Conservation (phyloP, 2,113 vertebrate species). For the Halcyon malimbica region DNA sequence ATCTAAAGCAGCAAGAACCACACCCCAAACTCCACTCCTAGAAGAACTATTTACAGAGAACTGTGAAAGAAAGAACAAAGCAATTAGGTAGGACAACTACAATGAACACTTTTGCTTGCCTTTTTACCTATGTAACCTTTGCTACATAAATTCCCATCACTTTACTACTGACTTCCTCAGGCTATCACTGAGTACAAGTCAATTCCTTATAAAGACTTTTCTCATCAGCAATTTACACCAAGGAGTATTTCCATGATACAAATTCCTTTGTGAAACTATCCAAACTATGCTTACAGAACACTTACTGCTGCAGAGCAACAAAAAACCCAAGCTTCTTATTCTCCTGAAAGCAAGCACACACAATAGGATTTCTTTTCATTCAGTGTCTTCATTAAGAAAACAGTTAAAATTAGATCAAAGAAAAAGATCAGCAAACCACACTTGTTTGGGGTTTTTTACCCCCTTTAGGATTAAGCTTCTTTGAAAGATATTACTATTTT, state of each 20-base stretch:
- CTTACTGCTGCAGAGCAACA: too few relatives aligned
- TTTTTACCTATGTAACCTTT: not conserved
- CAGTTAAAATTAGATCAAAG: not conserved
- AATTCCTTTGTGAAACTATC: not conserved
- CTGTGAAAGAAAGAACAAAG: not conserved
- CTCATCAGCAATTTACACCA: not conserved
- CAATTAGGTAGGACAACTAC: not conserved
- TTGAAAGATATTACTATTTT: not conserved
- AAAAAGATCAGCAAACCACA: not conserved
- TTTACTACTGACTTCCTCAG: not conserved
- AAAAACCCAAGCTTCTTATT: not conserved
- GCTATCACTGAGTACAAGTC: not conserved
- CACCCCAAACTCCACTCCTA: not conserved
- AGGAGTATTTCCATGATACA: not conserved
- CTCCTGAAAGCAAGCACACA: not conserved
- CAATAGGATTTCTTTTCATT: not conserved
- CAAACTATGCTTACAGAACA: not conserved
- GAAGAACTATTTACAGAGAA: not conserved
- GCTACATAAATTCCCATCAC: not conserved
- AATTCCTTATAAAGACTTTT: not conserved
- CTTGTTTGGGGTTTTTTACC: too few relatives aligned
- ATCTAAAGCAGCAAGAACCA: not conserved
- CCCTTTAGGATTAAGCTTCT: not conserved
- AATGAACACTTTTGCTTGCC: not conserved
- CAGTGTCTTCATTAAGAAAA: not conserved